Evolutionary conservation across 2,113 vertebrate genomes (phyloP), one percentile per base, ranked within the genome.

Genomic region (Halichoeres trimaculatus): DNA sequence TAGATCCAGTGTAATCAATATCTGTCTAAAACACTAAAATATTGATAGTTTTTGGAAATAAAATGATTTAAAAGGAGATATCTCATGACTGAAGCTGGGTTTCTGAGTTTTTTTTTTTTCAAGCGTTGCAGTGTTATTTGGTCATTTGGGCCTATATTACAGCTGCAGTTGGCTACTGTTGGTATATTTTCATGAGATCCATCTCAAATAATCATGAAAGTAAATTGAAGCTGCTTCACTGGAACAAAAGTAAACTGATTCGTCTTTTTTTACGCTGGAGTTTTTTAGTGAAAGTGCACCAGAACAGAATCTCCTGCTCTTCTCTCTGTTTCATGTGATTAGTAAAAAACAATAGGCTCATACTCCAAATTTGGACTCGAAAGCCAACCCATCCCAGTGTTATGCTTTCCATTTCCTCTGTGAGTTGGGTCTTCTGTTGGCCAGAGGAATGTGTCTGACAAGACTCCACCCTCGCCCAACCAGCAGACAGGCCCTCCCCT

Each of bases 351-450:
- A 30, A 24, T 63, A 50, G 16, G 41, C 12, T 34, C 10, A 50
- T n/a, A 40, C 34, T 41, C 11, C 6, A 53, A 17, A 47, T 55
- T 36, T 51, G 38, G 40, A 69, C 55, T 22, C 19, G 61, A 24
- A 47, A 30, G 45, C 62, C 62, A 65, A 53, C 68, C 59, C 8
- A 61, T 79, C 45, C 17, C 22, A 59, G 72, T 82, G 75, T 85
- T 84, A 78, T 84, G 69, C 69, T 90, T 88, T 86, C 81, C 67
- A 78, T 82, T 86, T 88, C 83, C 79, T 88, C 72, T 79, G 74
- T 70, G 52, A 72, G 59, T 78, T 74, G 76, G 20, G 48, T 85
- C 80, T 78, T 77, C 16, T 88, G 74, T 52, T 56, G 70, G 59
- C 69, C 56, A 58, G 55, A 84, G 86, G 80, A 89, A 82, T 91